Evolutionary conservation across 2,888 invertebrate species (phyloP), one percentile per base, ranked within the genome.

Genomic region (Anthophora plumipes): DNA sequence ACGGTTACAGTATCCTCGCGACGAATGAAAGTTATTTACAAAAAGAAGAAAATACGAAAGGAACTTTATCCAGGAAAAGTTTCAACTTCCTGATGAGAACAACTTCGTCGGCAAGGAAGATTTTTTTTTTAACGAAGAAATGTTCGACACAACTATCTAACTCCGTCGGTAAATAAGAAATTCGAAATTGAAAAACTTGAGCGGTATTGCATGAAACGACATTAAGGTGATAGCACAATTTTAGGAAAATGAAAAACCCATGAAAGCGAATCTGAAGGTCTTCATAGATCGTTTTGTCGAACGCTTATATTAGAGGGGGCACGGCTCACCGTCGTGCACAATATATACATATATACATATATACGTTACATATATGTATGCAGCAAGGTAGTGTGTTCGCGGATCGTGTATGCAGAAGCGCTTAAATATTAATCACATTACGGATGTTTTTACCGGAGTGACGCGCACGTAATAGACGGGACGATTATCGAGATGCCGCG

Each of bases 401-500:
- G 79, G 81, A 82, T 85, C 87, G 84, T 84, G 76, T 85, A 86
- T 84, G 87, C 80, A 80, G 82, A 81, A 85, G 80, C 76, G 69
- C 64, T 85, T 85, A 83, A 89, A 82, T 89, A 89, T 89, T 89
- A 89, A 87, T 89, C 80, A 77, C 80, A 63, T 82, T 87, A 83
- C 86, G 84, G 86, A 89, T 88, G 90, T 90, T 90, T 90, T 90
- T 87, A 84, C 77, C 83, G 80, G 82, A 88, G 85, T 91, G 89
- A 91, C 86, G 85, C 79, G 80, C 83, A 80, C 76, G 84, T 89
- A 81, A 88, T 88, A 86, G 87, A 89, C 79, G 85, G 82, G 79
- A 63, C 80, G 85, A 87, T 77, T 72, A 71, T 77, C 82, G 74
- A 83, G 73, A 81, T 85, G 81, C 82, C 72, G 84, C 75, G 69